Conservation (phyloP, 2,888 invertebrate genomes). For the Mythimna lalbum region DNA sequence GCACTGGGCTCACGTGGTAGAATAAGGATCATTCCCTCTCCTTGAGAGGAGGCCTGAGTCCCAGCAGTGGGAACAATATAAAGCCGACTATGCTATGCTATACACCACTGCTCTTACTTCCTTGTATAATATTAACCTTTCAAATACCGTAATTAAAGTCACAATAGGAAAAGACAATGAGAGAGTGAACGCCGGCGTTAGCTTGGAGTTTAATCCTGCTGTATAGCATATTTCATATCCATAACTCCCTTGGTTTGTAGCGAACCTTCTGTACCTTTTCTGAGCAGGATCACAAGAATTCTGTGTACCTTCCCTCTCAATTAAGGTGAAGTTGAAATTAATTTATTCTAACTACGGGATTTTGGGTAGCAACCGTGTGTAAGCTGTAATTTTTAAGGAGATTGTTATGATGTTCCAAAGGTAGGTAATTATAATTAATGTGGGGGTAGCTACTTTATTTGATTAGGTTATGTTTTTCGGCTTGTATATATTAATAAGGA, state of each 20-base stretch:
- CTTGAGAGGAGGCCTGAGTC: too few relatives aligned
- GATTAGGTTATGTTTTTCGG: conserved; percentile 28
- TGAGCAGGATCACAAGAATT: conserved; percentile 73
- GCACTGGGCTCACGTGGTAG: too few relatives aligned
- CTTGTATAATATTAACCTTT: too few relatives aligned
- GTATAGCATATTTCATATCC: too few relatives aligned
- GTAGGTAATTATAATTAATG: conserved; percentile 58
- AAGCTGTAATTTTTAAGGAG: conserved; percentile 57
- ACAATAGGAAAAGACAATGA: too few relatives aligned
- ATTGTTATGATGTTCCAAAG: conserved; percentile 49
- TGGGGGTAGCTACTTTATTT: conserved; percentile 38
- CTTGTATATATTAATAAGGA: neutral
- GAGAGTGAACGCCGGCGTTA: too few relatives aligned
- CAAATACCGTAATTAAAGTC: too few relatives aligned
- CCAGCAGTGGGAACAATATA: too few relatives aligned
- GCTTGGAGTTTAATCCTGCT: too few relatives aligned
- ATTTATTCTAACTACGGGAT: conserved; percentile 81
- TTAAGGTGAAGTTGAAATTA: conserved; percentile 83
- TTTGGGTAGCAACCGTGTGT: conserved; percentile 60
- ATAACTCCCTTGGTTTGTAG: neutral
- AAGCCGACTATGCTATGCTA: too few relatives aligned
- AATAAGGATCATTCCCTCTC: too few relatives aligned
- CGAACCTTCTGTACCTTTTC: conserved; percentile 17
- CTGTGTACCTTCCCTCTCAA: conserved; percentile 76
- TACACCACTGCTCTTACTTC: too few relatives aligned